Evolutionary conservation across 1,140 invertebrate genomes (phyloP).

Genomic region (Gonatopus flavifemur): DNA sequence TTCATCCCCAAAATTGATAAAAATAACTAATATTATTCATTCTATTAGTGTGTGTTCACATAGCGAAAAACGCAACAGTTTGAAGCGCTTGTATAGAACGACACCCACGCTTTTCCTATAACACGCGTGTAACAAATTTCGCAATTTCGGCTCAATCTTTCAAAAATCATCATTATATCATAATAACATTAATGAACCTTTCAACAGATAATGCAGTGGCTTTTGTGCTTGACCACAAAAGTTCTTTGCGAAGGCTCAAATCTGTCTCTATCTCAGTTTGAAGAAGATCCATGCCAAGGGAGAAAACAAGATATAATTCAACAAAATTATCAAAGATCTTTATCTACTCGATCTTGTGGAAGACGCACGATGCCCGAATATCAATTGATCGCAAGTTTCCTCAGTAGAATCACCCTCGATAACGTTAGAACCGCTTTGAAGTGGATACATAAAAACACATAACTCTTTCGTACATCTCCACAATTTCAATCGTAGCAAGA

Average conservation of each 20-base stretch:
- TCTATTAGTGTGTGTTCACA: too few relatives aligned
- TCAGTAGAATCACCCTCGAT: constrained; percentile 64
- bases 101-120: too few relatives aligned
- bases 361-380: constrained; percentile 70
- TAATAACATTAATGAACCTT: too few relatives aligned
- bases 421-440: constrained; percentile 65
- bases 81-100: too few relatives aligned
- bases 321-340: constrained; percentile 22
- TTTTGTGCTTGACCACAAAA: constrained; percentile 75
- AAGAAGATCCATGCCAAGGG: constrained; percentile 1
- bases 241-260: constrained; percentile 67
- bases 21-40: too few relatives aligned
- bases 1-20: too few relatives aligned
- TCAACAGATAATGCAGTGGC: constrained; percentile 73
- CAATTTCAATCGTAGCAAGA: too few relatives aligned
- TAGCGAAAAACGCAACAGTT: too few relatives aligned
- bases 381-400: constrained; percentile 72
- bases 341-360: constrained; percentile 44
- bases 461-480: too few relatives aligned
- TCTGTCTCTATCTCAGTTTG: not conserved
- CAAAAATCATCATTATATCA: too few relatives aligned
- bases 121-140: too few relatives aligned
- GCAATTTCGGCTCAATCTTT: too few relatives aligned
- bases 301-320: not conserved
- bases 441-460: constrained; percentile 62